Evolutionary conservation across 2,888 invertebrate species (phyloP), one percentile per base, ranked within the genome.

Genomic region (Hirtodrosophila duncani): DNA sequence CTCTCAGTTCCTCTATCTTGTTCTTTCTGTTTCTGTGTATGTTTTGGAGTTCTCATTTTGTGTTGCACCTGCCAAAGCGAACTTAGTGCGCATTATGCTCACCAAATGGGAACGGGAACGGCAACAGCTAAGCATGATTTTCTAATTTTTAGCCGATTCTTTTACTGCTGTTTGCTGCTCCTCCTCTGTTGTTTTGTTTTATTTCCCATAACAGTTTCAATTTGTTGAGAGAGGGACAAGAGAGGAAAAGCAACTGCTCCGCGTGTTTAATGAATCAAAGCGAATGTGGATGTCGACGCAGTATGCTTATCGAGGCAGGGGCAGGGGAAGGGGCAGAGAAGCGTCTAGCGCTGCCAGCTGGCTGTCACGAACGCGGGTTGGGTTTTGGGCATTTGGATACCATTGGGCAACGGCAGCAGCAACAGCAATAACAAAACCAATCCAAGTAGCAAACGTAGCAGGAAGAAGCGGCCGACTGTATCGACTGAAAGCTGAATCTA

Each of bases 391-490:
- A 41, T 42, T 41, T 30, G 33, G 24, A 26, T n/a, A n/a, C 13
- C 50, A 52, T 68, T 62, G 75, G 57, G 57, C 45, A 59, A 63
- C 44, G 43, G 57, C 31, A 30, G 8, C 26, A 26, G 8, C 8
- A 20, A 21, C 23, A 49, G 24, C 9, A 7, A 20, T 24, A 14
- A 49, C 57, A 62, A 57, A 45, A 38, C 34, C 44, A 63, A 51
- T 21, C 20, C 30, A 51, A 44, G 20, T 31, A 42, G 48, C 27
- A 48, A 41, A 43, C 44, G 55, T 52, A 59, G 69, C 69, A 77
- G 74, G 81, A 80, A 80, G 81, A 80, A 66, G 61, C 78, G 70
- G 50, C 70, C 70, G 65, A 72, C 81, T 78, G 75, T 62, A 65
- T 75, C 79, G 75, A 27, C 27, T 27, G 34, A 13, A n/a, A n/a